Base-by-base conservation (phyloP, 2,888 invertebrate species). In the Disparrhopalites patrizii region DNA sequence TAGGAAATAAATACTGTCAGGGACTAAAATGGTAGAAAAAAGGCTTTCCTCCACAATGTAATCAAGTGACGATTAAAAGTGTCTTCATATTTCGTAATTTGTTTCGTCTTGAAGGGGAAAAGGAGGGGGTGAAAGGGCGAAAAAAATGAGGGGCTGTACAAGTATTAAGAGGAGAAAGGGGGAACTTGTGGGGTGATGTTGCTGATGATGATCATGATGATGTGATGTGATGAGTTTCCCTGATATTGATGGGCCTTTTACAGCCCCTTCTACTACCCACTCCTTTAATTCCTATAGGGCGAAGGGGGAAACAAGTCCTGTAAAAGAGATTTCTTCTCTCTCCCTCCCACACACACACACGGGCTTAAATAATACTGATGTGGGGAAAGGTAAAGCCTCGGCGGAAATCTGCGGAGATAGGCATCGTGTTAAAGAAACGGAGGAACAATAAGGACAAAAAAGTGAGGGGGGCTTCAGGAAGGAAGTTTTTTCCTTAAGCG, bases 1-100 rank as follows among this genome's bases (percentile, higher is more conserved):
- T n/a, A n/a, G n/a, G n/a, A 36, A 10, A 36, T 36, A 36, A 31
- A 56, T 64, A 10, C 43, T 28, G n/a, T 13, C 7, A 20, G 25
- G n/a, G 52, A 23, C 23, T 43, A 15, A 10, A 15, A 15, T 15
- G n/a, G 7, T 15, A 43, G n/a, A 10, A 43, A 5, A n/a, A 18
- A 47, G 20, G 15, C 47, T 23, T 36, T 15, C 15, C 36, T 36
- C 7, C 15, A 36, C 7, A 36, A 36, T 58, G 63, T 58, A 63
- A 67, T 67, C 63, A 62, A 60, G 67, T 18, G 60, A 52, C 58
- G 67, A 63, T 67, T 67, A 67, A 62, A 63, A 63, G 58, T 67
- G 67, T 67, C 67, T 67, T 67, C 67, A 67, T 67, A 67, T 67
- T 67, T 67, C 43, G 63, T 58, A 67, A 67, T 67, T 67, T 67